These are phyloP conservation scores for Hyperoplus lanceolatus DNA, from an alignment of 2,797 vertebrate species.

Conservation along the genomic window DNA sequence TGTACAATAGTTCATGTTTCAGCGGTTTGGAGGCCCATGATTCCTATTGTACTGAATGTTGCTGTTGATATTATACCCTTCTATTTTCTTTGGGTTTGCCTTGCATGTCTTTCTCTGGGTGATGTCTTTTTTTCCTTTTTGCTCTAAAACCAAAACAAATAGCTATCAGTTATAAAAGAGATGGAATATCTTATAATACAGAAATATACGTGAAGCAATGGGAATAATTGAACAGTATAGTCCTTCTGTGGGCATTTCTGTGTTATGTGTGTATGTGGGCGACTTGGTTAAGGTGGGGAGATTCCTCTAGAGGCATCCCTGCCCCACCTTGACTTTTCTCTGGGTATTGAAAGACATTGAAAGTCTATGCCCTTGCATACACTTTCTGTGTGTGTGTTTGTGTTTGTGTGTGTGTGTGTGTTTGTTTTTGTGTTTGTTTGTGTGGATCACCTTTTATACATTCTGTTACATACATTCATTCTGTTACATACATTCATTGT, in stretches of 20 bases:
- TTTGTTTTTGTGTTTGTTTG: conserved; percentile 24
- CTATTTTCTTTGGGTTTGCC: conserved; percentile 39
- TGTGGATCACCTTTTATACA: conserved; percentile 18
- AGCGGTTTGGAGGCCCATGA: conserved; percentile 14
- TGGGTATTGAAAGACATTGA: conserved; percentile 3
- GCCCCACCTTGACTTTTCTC: conserved; percentile 19
- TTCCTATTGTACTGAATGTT: conserved; percentile 23
- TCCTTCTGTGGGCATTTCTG: conserved; percentile 13
- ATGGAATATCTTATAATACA: conserved; percentile 1
- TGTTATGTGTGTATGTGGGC: conserved; percentile 2
- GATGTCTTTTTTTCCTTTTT: conserved; percentile 18
- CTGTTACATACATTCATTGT: too few species aligned
- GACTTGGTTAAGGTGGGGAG: background rate
- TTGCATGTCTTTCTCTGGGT: conserved; percentile 35
- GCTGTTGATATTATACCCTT: conserved; percentile 17
- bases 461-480: too few species aligned
- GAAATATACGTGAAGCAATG: conserved; percentile 12
- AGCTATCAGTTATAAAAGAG: conserved; percentile 22
- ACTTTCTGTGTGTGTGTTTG: conserved; percentile 17
- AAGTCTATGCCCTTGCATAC: conserved; percentile 21
- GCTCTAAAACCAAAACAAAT: conserved; percentile 19
- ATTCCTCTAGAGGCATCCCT: background rate
- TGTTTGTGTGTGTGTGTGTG: conserved; percentile 12
- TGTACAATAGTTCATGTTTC: conserved; percentile 34
- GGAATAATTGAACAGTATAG: background rate